Evolutionary conservation across 2,888 invertebrate genomes (phyloP).

Genomic region (Hyalella azteca): DNA sequence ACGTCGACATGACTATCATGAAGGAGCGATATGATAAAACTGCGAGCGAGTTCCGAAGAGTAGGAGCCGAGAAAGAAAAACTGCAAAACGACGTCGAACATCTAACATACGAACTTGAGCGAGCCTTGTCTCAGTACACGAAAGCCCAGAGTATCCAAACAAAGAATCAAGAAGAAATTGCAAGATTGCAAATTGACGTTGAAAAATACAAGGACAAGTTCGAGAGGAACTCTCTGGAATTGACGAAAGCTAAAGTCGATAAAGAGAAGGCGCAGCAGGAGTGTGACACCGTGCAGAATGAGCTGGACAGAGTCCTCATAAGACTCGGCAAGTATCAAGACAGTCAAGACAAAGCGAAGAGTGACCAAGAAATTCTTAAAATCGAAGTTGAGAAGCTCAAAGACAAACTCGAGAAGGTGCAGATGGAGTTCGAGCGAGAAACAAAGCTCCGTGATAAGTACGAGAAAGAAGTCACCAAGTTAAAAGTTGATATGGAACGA

Average conservation of each 20-base stretch:
- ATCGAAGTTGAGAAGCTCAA: constrained; percentile 57
- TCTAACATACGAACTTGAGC: constrained; percentile 73
- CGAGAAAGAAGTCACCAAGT: constrained; percentile 72
- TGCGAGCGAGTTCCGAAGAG: constrained; percentile 80
- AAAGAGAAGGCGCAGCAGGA: constrained; percentile 74
- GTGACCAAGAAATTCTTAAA: constrained; percentile 67
- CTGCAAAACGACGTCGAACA: constrained; percentile 61
- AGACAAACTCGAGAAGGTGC: constrained; percentile 73
- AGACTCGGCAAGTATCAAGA: constrained; percentile 77
- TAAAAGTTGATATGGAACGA: constrained; percentile 75
- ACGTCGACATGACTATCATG: constrained; percentile 83
- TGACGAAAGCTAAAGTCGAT: constrained; percentile 80
- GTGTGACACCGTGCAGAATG: constrained; percentile 79
- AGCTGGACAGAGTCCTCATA: constrained; percentile 75
- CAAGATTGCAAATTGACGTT: constrained; percentile 84
- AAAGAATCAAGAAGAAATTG: constrained; percentile 87
- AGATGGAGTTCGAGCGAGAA: constrained; percentile 76
- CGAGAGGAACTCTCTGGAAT: constrained; percentile 81
- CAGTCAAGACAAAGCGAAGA: constrained; percentile 70
- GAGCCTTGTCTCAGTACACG: constrained; percentile 83
- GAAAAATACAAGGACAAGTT: constrained; percentile 91
- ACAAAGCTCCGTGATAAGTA: constrained; percentile 69
- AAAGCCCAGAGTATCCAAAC: constrained; percentile 86
- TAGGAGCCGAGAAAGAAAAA: constrained; percentile 64
- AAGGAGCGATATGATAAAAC: constrained; percentile 87